Conservation (phyloP, 1,140 invertebrate genomes). For the Leptinotarsa defecta region DNA sequence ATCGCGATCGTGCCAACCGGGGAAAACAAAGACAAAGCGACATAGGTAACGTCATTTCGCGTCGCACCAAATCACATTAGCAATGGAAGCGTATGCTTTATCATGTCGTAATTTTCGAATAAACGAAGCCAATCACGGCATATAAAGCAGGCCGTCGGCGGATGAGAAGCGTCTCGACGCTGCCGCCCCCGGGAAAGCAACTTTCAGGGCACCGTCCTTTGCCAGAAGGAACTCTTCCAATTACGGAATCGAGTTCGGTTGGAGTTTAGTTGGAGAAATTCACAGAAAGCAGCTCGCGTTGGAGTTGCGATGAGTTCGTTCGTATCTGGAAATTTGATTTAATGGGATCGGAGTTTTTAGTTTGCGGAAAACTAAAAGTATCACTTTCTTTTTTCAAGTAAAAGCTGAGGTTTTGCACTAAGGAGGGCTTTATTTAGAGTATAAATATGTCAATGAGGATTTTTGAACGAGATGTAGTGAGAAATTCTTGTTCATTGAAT, state of each 20-base stretch:
- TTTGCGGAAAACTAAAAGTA: no score
- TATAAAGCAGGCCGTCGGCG: slow-evolving; percentile 23
- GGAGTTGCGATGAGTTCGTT: no score
- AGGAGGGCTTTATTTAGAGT: no score
- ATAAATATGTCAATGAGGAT: no score
- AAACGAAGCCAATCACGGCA: slow-evolving; percentile 46
- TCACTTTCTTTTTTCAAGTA: no score
- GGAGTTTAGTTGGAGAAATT: no score
- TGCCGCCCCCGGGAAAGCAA: not conserved
- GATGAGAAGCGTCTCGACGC: not conserved
- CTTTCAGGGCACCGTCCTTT: not conserved
- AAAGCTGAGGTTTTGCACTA: no score
- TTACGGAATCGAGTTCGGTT: not conserved
- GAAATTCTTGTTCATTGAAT: no score
- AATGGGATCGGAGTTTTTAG: no score
- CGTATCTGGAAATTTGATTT: no score
- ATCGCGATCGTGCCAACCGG: not conserved
- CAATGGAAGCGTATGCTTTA: slow-evolving; percentile 34
- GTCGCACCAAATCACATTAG: slow-evolving; percentile 26
- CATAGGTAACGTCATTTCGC: slow-evolving; percentile 22
- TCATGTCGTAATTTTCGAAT: slow-evolving; percentile 41
- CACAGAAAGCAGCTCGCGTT: no score
- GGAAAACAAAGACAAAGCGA: slow-evolving; percentile 22
- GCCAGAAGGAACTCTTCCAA: not conserved
- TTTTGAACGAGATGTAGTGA: no score